Conservation (phyloP, 2,888 invertebrate species). For the Caenorhabditis zanzibari region DNA sequence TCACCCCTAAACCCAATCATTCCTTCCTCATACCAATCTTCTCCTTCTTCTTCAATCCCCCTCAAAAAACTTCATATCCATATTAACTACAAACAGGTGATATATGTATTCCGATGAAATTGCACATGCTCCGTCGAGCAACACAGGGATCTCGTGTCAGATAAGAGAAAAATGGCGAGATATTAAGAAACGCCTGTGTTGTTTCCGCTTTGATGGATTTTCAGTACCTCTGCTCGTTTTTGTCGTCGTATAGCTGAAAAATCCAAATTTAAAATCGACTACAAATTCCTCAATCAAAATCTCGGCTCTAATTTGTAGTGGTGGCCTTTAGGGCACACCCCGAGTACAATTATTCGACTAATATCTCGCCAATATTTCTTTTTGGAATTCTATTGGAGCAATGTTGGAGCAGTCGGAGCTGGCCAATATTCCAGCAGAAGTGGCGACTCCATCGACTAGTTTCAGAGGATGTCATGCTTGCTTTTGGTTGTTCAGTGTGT, state of each 20-base stretch:
- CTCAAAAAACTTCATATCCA: no score
- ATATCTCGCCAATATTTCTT: neutral
- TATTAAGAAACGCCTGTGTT: neutral
- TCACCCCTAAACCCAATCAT: no score
- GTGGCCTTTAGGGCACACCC: conserved; percentile 31
- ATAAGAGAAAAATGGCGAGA: neutral
- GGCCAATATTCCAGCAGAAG: neutral
- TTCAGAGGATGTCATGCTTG: conserved; percentile 25
- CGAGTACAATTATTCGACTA: neutral
- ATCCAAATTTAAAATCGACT: neutral
- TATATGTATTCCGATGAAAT: no score
- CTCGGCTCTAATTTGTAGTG: conserved; percentile 10
- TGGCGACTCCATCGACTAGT: neutral
- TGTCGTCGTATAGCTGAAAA: neutral
- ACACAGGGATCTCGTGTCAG: neutral
- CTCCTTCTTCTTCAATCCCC: no score
- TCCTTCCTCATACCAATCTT: no score
- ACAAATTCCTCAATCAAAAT: neutral
- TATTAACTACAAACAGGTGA: no score
- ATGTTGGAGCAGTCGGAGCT: neutral
- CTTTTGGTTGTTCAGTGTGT: conserved; percentile 28
- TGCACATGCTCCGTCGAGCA: conserved; percentile 3
- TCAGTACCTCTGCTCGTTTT: neutral
- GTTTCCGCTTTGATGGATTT: neutral
- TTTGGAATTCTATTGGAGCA: neutral